Evolutionary conservation across 1,140 invertebrate genomes (phyloP).

Genomic region (Nephotettix cincticeps): DNA sequence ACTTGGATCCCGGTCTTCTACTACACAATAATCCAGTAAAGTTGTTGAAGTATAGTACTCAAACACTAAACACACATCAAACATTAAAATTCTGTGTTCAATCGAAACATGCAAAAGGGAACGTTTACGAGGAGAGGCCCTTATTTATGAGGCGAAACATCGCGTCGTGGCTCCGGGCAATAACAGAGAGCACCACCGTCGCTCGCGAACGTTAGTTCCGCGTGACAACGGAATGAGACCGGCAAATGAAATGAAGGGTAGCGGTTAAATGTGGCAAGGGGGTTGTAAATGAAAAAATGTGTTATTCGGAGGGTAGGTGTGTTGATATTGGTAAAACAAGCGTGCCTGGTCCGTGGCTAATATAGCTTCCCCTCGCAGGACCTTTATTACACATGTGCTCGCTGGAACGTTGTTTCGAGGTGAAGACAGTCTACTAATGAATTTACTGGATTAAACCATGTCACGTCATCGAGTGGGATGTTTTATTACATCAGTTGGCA

Average conservation of each 20-base stretch:
- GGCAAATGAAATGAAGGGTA: constrained; percentile 6
- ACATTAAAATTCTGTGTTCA: no score
- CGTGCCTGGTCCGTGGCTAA: neutral
- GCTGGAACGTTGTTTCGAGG: neutral
- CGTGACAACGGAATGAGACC: neutral
- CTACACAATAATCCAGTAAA: no score
- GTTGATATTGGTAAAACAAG: constrained; percentile 12
- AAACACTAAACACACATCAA: no score
- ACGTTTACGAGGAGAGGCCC: neutral
- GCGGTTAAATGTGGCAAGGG: constrained; percentile 5
- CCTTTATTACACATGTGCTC: neutral
- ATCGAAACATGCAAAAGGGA: no score
- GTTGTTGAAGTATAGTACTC: no score
- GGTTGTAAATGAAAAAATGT: constrained; percentile 12
- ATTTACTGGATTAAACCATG: no score
- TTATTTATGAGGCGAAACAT: neutral
- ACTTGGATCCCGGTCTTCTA: no score
- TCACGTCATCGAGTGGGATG: no score
- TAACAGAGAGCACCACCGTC: neutral
- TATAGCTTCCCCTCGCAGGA: neutral
- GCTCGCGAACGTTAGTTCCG: neutral
- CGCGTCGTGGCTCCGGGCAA: neutral
- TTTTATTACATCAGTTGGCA: no score
- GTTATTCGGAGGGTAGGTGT: constrained; percentile 9
- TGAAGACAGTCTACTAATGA: no score